These are phyloP conservation scores for Ophraella communa DNA, from an alignment of 2,888 invertebrate species.

Conservation along the genomic window DNA sequence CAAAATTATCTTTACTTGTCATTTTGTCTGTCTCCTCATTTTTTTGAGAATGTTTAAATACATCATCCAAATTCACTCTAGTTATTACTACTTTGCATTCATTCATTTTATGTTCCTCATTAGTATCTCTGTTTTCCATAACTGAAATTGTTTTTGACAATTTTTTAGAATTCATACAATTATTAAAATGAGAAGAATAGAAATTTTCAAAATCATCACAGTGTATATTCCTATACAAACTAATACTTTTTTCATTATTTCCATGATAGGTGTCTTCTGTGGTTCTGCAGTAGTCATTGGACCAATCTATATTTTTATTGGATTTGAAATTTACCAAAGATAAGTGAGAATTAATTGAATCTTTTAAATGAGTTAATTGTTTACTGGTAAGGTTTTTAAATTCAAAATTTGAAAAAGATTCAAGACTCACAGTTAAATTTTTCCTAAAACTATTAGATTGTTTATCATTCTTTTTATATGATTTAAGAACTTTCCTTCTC, in stretches of 20 bases:
- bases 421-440: constrained; percentile 1
- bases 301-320: not conserved
- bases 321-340: not conserved
- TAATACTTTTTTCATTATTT: too few species aligned
- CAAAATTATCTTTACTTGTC: too few species aligned
- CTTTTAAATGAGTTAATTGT: not conserved
- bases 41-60: constrained; percentile 11
- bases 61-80: not conserved
- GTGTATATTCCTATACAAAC: too few species aligned
- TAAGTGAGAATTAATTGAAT: not conserved
- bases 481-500: constrained; percentile 22
- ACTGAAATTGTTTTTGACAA: not conserved
- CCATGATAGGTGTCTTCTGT: not conserved
- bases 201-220: constrained; percentile 12
- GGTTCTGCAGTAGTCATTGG: not conserved
- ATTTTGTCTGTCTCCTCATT: not conserved
- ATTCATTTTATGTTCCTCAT: not conserved
- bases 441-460: not conserved
- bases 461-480: not conserved
- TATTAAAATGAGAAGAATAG: not conserved
- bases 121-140: not conserved
- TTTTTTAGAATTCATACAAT: not conserved
- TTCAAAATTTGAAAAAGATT: constrained; percentile 12
- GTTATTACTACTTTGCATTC: not conserved
- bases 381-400: not conserved